Evolutionary conservation across 2,888 invertebrate genomes (phyloP).

Genomic region (Eilema caniola): DNA sequence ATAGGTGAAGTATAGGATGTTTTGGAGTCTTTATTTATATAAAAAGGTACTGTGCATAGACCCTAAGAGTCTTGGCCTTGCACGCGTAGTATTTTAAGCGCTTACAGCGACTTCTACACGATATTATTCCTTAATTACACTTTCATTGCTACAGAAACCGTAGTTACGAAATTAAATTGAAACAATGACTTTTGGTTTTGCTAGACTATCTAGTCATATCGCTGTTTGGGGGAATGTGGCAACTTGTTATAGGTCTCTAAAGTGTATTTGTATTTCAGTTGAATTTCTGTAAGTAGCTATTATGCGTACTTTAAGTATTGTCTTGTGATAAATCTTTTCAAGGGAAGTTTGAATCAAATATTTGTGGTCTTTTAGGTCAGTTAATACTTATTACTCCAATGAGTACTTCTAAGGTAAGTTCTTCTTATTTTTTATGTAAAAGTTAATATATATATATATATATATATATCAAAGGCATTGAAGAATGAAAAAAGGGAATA

Average conservation of each 20-base stretch:
- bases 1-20: neutral
- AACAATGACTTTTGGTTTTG: constrained; percentile 36
- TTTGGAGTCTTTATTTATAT: too few relatives aligned
- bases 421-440: too few relatives aligned
- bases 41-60: constrained; percentile 13
- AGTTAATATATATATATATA: too few relatives aligned
- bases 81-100: constrained; percentile 51
- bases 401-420: too few relatives aligned
- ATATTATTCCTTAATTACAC: constrained; percentile 67
- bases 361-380: neutral
- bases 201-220: constrained; percentile 12
- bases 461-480: too few relatives aligned
- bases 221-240: constrained; percentile 1
- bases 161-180: constrained; percentile 47
- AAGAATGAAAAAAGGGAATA: too few relatives aligned
- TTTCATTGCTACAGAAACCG: constrained; percentile 58
- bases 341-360: neutral
- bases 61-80: constrained; percentile 16
- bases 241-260: constrained; percentile 7
- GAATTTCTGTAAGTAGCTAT: neutral
- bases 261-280: constrained; percentile 3
- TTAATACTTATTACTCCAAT: neutral
- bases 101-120: constrained; percentile 58
- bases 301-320: neutral
- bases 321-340: neutral